These are phyloP conservation scores for Conus ventricosus DNA, from an alignment of 1,140 invertebrate species.

Conservation along the genomic window DNA sequence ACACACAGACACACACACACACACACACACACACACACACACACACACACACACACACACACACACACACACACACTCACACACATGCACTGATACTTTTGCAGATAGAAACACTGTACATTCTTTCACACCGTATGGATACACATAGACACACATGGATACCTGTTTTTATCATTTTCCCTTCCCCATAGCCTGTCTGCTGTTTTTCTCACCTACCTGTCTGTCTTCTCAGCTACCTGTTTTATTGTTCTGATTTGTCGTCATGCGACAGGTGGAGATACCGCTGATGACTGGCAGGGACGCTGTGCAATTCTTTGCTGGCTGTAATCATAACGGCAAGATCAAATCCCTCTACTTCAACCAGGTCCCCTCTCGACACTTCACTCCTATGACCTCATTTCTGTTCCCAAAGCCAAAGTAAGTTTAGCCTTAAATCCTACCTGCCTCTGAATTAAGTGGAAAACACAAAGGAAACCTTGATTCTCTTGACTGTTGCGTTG, in stretches of 20 bases:
- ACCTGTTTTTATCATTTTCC: no score
- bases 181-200: no score
- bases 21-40: no score
- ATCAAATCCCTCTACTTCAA: constrained; percentile 73
- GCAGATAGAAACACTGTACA: no score
- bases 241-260: background rate
- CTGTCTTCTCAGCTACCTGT: no score
- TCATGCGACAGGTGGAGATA: background rate
- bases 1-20: no score
- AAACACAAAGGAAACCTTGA: background rate
- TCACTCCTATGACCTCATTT: constrained; percentile 69
- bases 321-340: constrained; percentile 68
- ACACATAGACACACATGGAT: no score
- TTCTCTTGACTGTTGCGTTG: background rate
- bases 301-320: constrained; percentile 71
- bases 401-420: constrained; percentile 70
- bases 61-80: no score
- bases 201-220: no score
- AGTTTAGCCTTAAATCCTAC: background rate
- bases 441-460: background rate
- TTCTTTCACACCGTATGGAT: no score
- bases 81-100: no score
- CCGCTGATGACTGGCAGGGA: constrained; percentile 68
- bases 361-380: constrained; percentile 63
- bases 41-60: no score